These are phyloP conservation scores for Danionella cerebrum DNA, from an alignment of 2,113 vertebrate species.

Conservation along the genomic window DNA sequence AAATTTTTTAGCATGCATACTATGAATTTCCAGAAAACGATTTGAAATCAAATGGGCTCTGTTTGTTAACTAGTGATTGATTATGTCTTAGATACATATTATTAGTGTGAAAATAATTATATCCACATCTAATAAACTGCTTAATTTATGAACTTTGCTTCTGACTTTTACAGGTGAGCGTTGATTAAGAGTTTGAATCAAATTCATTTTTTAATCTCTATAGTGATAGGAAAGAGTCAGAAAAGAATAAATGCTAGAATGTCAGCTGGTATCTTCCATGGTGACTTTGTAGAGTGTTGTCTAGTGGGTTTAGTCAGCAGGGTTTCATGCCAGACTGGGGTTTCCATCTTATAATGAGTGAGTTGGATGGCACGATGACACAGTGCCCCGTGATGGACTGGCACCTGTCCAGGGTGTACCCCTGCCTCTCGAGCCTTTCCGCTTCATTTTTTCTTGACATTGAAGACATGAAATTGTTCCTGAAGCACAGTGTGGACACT, in stretches of 20 bases:
- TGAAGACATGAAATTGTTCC: too few species aligned
- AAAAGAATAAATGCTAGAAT: slow-evolving; percentile 2
- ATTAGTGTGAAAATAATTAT: too few species aligned
- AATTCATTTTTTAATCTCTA: background rate
- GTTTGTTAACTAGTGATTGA: background rate
- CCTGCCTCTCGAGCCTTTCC: too few species aligned
- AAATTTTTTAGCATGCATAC: background rate
- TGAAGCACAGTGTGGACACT: too few species aligned
- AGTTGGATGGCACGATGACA: too few species aligned
- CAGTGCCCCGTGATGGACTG: too few species aligned
- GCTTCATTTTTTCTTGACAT: too few species aligned
- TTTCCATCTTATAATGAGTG: too few species aligned
- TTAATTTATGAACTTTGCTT: background rate
- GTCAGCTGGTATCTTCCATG: background rate
- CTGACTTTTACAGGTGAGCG: background rate
- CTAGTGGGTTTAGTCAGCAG: background rate
- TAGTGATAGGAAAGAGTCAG: background rate
- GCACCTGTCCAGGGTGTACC: too few species aligned
- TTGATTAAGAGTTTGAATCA: background rate
- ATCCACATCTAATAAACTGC: too few species aligned
- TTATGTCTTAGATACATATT: too few species aligned
- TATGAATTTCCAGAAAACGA: background rate
- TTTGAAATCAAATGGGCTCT: background rate
- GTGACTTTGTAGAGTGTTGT: background rate
- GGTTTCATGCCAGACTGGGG: background rate